A percentile compares a stretch with the other conserved stretches of the same genome.
These are phyloP conservation scores for Probaryconus sp. DNA, from an alignment of 1,140 invertebrate genomes.

Conservation along the genomic window DNA sequence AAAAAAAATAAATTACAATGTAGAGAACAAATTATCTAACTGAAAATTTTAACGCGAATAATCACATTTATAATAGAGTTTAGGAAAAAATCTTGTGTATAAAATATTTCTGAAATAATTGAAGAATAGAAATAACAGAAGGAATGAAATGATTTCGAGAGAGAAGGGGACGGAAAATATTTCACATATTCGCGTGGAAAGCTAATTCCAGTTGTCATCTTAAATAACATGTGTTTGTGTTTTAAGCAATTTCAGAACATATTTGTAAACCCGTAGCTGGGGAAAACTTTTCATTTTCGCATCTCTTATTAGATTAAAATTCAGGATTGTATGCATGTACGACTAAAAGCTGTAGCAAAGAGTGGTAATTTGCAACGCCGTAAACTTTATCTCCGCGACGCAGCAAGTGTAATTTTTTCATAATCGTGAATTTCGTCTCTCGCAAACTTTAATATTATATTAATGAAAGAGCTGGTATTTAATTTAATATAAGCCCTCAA, in stretches of 20 bases:
- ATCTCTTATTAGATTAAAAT: conserved; percentile 27
- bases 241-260: conserved; percentile 14
- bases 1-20: conserved; percentile 4
- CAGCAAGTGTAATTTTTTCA: conserved; percentile 29
- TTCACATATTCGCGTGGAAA: conserved; percentile 12
- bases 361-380: conserved; percentile 20
- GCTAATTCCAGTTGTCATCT: conserved; percentile 24
- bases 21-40: too few relatives aligned
- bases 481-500: conserved; percentile 28
- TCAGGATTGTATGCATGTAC: conserved; percentile 22
- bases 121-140: background rate
- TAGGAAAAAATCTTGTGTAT: too few relatives aligned
- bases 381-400: conserved; percentile 32
- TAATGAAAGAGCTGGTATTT: conserved; percentile 23
- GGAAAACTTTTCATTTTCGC: conserved; percentile 27
- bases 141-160: conserved; percentile 17
- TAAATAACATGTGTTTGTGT: conserved; percentile 22
- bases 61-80: too few relatives aligned
- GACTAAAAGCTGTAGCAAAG: conserved; percentile 23
- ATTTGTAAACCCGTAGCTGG: conserved; percentile 6
- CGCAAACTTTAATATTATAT: conserved; percentile 30
- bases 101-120: conserved; percentile 3
- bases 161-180: too few relatives aligned
- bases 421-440: conserved; percentile 28
- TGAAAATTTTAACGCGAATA: too few relatives aligned